Percentiles rank a stretch among this genome's conserved stretches.
phyloP scores from a whole-genome alignment of 2,797 vertebrate genomes.

The Pantherophis vulpinus region DNA sequence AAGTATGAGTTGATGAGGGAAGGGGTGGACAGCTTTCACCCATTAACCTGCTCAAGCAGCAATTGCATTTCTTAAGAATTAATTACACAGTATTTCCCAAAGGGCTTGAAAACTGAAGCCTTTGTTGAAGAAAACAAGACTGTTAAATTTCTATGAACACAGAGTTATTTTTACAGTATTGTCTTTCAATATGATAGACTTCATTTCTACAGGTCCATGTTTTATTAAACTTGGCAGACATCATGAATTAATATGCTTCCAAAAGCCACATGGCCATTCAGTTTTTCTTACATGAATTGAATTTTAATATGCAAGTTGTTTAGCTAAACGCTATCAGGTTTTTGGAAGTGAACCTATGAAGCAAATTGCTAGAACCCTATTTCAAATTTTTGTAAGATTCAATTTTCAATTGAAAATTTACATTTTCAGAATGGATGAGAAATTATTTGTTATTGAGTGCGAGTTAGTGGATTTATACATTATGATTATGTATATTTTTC shows the following conservation, averaged over 20 bases:
- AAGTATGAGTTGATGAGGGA: conserved; percentile 10
- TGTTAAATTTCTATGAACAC: neutral
- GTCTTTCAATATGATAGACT: neutral
- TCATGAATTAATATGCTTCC: neutral
- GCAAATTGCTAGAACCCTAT: neutral
- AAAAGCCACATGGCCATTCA: neutral
- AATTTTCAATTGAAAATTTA: neutral
- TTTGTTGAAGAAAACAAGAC: neutral
- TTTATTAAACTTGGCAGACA: neutral
- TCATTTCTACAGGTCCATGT: neutral
- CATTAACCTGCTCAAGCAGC: conserved; percentile 9
- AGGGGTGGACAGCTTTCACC: conserved; percentile 8
- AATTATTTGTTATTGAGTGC: neutral
- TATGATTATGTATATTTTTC: neutral
- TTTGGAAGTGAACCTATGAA: neutral
- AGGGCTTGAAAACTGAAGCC: conserved; percentile 14
- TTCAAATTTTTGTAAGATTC: neutral
- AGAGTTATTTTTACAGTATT: neutral
- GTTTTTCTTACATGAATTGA: neutral
- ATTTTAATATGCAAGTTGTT: neutral
- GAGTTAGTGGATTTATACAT: neutral
- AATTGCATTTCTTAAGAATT: conserved; percentile 18
- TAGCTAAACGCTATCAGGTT: neutral
- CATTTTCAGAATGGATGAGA: neutral
- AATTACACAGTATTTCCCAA: conserved; percentile 23